Evolutionary conservation across 2,888 invertebrate genomes (phyloP).

Genomic region (Lasioglossum pauxillum): DNA sequence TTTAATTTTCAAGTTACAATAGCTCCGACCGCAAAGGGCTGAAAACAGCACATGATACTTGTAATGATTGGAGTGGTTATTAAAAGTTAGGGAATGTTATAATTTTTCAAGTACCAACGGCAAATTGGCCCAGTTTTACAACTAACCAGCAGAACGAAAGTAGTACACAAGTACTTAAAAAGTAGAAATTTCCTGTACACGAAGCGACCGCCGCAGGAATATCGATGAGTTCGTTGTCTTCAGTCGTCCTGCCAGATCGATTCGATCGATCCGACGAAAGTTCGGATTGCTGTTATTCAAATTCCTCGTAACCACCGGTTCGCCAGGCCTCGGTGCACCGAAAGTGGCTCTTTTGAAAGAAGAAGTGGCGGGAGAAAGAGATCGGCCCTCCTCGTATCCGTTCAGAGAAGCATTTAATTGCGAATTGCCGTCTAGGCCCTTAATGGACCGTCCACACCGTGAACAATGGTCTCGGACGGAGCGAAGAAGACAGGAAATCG

Average conservation of each 20-base stretch:
- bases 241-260: conserved; percentile 1
- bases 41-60: too few relatives aligned
- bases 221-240: conserved; percentile 1
- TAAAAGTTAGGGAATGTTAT: too few relatives aligned
- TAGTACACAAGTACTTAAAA: not conserved
- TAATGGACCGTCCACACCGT: conserved; percentile 65
- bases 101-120: too few relatives aligned
- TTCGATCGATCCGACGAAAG: conserved; percentile 31
- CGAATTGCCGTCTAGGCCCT: conserved; percentile 67
- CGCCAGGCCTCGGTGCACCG: conserved; percentile 17
- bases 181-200: not conserved
- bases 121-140: too few relatives aligned
- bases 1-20: too few relatives aligned
- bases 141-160: too few relatives aligned
- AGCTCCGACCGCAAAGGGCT: too few relatives aligned
- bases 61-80: too few relatives aligned
- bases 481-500: conserved; percentile 27
- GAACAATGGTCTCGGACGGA: conserved; percentile 59
- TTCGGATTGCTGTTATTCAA: conserved; percentile 45
- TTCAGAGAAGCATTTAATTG: conserved; percentile 68
- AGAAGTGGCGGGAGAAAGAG: conserved; percentile 25
- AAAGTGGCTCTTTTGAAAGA: conserved; percentile 51
- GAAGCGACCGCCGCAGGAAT: not conserved
- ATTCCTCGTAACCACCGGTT: conserved; percentile 24
- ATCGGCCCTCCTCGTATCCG: conserved; percentile 53